These are phyloP conservation scores for Drosophila lowei DNA, from an alignment of 1,140 invertebrate species.

Conservation along the genomic window DNA sequence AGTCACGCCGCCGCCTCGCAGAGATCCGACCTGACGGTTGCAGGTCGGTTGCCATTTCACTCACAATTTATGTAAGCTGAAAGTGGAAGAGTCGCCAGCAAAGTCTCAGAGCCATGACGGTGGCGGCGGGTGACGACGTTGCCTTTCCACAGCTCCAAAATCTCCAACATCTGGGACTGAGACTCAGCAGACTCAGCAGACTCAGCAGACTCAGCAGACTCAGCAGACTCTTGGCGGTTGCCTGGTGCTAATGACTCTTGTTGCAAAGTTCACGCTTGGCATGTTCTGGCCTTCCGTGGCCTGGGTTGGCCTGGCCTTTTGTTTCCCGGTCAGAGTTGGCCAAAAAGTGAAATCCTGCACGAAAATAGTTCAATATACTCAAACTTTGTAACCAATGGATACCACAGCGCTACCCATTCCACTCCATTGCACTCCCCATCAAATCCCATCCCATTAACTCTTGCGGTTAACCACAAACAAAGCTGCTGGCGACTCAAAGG, in stretches of 20 bases:
- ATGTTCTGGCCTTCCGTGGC: slow-evolving; percentile 28
- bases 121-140: slow-evolving; percentile 30
- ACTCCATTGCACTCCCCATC: too few relatives aligned
- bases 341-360: slow-evolving; percentile 66
- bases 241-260: slow-evolving; percentile 48
- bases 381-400: slow-evolving; percentile 24
- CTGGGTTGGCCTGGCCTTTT: too few relatives aligned
- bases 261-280: slow-evolving; percentile 56
- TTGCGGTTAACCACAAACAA: slow-evolving; percentile 60
- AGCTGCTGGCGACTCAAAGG: slow-evolving; percentile 22
- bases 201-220: not conserved
- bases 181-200: not conserved
- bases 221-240: slow-evolving; percentile 9
- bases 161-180: slow-evolving; percentile 17
- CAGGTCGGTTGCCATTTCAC: slow-evolving; percentile 54
- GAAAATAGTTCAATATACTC: slow-evolving; percentile 20
- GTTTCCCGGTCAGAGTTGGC: slow-evolving; percentile 28
- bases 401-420: slow-evolving; percentile 6
- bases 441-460: slow-evolving; percentile 4
- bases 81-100: slow-evolving; percentile 23
- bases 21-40: slow-evolving; percentile 20
- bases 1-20: slow-evolving; percentile 32
- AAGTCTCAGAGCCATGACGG: slow-evolving; percentile 46
- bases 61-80: slow-evolving; percentile 54
- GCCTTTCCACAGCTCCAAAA: slow-evolving; percentile 33